Percentiles rank a stretch among this genome's conserved stretches.
These are phyloP conservation scores for Elaphurus davidianus DNA, from an alignment of 2,113 vertebrate genomes.

Conservation along the genomic window DNA sequence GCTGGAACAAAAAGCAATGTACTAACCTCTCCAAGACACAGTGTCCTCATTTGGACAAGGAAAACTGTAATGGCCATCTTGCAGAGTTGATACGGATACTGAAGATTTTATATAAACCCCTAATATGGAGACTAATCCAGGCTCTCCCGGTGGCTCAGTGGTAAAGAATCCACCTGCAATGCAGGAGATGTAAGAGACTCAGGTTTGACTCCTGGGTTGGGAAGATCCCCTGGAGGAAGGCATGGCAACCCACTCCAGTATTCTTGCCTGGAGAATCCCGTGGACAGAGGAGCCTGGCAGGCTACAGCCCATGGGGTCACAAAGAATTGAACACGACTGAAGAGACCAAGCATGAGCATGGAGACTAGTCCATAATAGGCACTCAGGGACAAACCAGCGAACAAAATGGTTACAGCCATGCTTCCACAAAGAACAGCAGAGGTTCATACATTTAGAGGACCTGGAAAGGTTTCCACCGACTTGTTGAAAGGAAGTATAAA, in stretches of 20 bases:
- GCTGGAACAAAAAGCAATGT: not conserved
- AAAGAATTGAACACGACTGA: not conserved
- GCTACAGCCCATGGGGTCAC: not conserved
- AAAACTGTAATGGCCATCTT: not conserved
- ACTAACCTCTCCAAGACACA: not conserved
- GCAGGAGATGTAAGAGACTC: not conserved
- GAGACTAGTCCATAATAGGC: not conserved
- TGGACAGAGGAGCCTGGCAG: not conserved
- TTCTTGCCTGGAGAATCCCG: not conserved
- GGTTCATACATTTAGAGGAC: not conserved
- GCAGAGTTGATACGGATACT: not conserved
- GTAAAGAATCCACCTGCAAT: not conserved
- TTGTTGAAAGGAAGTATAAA: conserved; percentile 1
- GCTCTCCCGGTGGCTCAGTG: not conserved
- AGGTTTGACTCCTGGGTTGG: not conserved
- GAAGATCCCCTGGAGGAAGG: not conserved
- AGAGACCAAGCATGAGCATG: not conserved
- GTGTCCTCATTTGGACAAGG: not conserved
- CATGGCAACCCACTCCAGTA: not conserved
- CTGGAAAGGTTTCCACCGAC: not conserved
- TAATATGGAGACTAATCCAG: not conserved
- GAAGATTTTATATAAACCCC: not conserved
- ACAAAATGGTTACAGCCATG: not conserved
- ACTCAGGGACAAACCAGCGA: not conserved
- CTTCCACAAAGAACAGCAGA: not conserved